Evolutionary conservation across 2,888 invertebrate genomes (phyloP).

Genomic region (Leptothorax acervorum): DNA sequence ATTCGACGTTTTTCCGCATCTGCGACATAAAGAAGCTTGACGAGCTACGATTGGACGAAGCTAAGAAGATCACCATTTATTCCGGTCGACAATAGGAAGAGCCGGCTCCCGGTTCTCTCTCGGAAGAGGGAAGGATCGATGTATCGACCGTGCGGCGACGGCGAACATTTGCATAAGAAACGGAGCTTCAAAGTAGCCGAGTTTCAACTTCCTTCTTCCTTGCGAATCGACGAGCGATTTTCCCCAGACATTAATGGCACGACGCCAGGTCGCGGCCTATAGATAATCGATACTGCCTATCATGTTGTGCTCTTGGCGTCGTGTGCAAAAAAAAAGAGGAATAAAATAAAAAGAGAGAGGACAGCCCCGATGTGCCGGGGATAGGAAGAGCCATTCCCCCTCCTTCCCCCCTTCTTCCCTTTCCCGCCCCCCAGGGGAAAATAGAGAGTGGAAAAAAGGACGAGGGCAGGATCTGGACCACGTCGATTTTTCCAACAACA

Average conservation of each 20-base stretch:
- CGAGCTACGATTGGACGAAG: slow-evolving; percentile 3
- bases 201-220: slow-evolving; percentile 37
- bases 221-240: slow-evolving; percentile 62
- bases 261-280: slow-evolving; percentile 55
- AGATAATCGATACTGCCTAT: slow-evolving; percentile 69
- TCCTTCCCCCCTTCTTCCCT: neutral
- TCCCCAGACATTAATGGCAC: slow-evolving; percentile 62
- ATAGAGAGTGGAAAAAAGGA: slow-evolving; percentile 21
- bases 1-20: neutral
- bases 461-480: slow-evolving; percentile 29
- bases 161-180: slow-evolving; percentile 63
- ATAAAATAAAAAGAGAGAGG: slow-evolving; percentile 39
- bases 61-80: slow-evolving; percentile 31
- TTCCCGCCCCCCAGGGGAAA: neutral
- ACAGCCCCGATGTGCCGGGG: neutral
- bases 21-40: slow-evolving; percentile 15
- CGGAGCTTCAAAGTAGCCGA: slow-evolving; percentile 44
- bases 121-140: slow-evolving; percentile 30
- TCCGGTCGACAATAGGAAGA: slow-evolving; percentile 23
- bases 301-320: slow-evolving; percentile 55
- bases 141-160: slow-evolving; percentile 39
- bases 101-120: neutral
- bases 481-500: slow-evolving; percentile 61
- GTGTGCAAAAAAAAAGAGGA: slow-evolving; percentile 32
- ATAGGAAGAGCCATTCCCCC: neutral